Base-by-base conservation (phyloP, 2,888 invertebrate genomes). In the Drosophila dives region DNA sequence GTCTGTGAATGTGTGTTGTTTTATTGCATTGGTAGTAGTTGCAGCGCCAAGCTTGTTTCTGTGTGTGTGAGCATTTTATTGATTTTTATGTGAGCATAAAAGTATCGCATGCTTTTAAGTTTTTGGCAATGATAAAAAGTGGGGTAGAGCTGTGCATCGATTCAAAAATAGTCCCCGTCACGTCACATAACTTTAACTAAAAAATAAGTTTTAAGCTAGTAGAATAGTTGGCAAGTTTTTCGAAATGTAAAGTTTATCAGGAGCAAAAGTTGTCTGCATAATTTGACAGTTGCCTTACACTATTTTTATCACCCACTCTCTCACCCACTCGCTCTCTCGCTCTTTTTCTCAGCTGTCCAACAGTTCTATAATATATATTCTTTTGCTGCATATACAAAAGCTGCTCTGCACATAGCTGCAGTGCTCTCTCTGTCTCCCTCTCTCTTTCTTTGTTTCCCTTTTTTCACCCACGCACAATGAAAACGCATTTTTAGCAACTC, bases 41-140 rank as follows among this genome's bases (percentile, higher is more conserved):
- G 76, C 64, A 67, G 40, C 69, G 40, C 60, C 26, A 45, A 48
- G 38, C 49, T 20, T 56, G 40, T 36, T 29, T 20, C 36, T 38
- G 26, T 53, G 36, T 63, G 55, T 48, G 53, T 48, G 29, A 70
- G 72, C 67, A 63, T 75, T 75, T 87, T 85, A 85, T 85, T 83
- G 84, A 84, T 86, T 88, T 87, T 77, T 72, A 58, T 72, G 69
- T 40, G 66, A 26, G 56, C 48, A 60, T 64, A 80, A 72, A 80
- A 66, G 38, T 49, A 60, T 80, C 50, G 67, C 73, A 80, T 73
- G 79, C 67, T 67, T 63, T 73, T 72, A 49, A 59, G 61, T 64
- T 79, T 64, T 80, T 60, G 71, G 58, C 66, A 70, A 64, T 63
- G 63, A n/a, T 42, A 59, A 76, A 61, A 76, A 60, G 62, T 76